phyloP scores from a whole-genome alignment of 2,113 vertebrate genomes.

The Prinia subflava region DNA sequence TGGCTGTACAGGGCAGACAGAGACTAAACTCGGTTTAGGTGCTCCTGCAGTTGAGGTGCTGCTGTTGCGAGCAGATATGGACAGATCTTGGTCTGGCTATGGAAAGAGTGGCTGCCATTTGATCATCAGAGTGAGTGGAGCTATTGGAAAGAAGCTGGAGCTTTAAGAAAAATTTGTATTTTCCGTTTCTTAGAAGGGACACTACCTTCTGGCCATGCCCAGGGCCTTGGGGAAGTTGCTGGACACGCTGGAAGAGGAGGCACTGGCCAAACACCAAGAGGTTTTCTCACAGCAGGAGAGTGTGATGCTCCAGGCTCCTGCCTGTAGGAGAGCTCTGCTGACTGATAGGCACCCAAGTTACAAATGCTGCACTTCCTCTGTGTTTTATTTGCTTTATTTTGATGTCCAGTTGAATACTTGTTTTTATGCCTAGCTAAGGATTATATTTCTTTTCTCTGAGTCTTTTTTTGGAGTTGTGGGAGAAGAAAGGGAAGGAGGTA shows the following conservation, averaged over 20 bases:
- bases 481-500: not conserved
- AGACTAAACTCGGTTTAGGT: not conserved
- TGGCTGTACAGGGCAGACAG: not conserved
- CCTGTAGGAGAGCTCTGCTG: not conserved
- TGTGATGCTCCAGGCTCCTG: not conserved
- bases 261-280: not conserved
- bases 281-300: not conserved
- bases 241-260: not conserved
- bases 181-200: not conserved
- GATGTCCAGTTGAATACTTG: not conserved
- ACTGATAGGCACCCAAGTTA: not conserved
- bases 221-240: not conserved
- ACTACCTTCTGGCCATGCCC: not conserved
- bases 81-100: not conserved
- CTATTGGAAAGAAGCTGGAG: not conserved
- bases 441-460: not conserved
- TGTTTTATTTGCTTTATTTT: not conserved
- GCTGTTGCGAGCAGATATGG: fast-evolving
- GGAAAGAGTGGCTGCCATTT: not conserved
- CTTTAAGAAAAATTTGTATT: not conserved
- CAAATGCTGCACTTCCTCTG: not conserved
- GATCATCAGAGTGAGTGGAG: not conserved
- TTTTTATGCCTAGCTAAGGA: not conserved
- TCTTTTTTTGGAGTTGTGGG: not conserved
- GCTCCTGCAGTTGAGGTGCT: not conserved